Conservation (phyloP, 30 jellyfish, hydroid and myxozoan species). For the Aurelia aurita region DNA sequence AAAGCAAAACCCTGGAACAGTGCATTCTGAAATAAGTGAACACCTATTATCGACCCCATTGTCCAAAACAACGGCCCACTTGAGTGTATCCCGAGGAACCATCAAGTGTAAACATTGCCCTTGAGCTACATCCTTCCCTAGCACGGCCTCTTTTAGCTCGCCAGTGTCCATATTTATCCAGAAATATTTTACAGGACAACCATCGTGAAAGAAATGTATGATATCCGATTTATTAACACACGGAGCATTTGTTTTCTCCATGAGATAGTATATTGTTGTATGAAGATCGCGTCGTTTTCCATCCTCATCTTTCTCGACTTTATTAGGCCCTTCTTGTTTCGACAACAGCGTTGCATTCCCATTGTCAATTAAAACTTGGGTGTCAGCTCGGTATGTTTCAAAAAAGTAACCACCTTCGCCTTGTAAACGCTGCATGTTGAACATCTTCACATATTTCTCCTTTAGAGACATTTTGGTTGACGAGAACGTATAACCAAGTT, state of each 20-base stretch:
- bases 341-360: conserved; percentile 5
- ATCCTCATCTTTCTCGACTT: not conserved
- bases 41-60: conserved; percentile 34
- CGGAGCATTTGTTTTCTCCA: conserved; percentile 36
- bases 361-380: conserved; percentile 2
- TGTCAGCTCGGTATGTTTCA: conserved; percentile 31
- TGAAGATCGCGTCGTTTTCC: conserved; percentile 26
- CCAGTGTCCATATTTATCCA: conserved; percentile 41
- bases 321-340: not conserved
- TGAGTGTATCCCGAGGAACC: conserved; percentile 44
- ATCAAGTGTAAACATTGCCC: conserved; percentile 40
- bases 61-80: conserved; percentile 60
- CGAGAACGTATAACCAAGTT: not conserved
- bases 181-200: conserved; percentile 48
- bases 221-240: conserved; percentile 28
- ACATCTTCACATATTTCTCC: conserved; percentile 19
- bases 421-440: conserved; percentile 36
- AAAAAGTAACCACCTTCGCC: conserved; percentile 70
- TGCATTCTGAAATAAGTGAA: conserved; percentile 41
- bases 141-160: conserved; percentile 17
- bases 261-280: conserved; percentile 51
- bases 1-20: conserved; percentile 39
- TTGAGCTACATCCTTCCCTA: conserved; percentile 17
- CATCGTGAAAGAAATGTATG: conserved; percentile 50
- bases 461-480: conserved; percentile 36